A percentile compares a stretch with the other conserved stretches of the same genome.
These are phyloP conservation scores for Limosa lapponica DNA, from an alignment of 2,797 vertebrate species.

Conservation along the genomic window DNA sequence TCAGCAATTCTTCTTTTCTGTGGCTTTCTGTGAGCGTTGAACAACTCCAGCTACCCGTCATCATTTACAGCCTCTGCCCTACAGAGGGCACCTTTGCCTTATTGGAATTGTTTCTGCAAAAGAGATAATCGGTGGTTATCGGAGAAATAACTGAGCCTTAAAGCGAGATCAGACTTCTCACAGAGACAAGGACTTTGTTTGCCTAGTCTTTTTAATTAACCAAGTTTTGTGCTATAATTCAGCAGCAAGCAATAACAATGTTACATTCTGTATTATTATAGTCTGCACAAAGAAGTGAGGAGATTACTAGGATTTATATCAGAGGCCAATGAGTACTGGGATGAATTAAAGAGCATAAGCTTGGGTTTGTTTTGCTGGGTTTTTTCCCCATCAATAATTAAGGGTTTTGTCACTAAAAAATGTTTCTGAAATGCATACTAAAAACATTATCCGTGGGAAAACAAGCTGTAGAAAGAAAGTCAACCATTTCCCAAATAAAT, in stretches of 20 bases:
- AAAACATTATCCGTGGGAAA: constrained; percentile 32
- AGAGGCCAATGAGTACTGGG: constrained; percentile 49
- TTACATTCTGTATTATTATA: constrained; percentile 3
- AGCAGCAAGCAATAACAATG: not conserved
- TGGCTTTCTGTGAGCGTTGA: not conserved
- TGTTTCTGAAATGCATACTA: constrained; percentile 40
- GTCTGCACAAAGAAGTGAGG: not conserved
- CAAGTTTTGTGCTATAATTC: constrained; percentile 4
- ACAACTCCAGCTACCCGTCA: not conserved
- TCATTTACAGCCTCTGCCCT: constrained; percentile 77
- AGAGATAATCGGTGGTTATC: constrained; percentile 47
- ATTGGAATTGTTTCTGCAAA: constrained; percentile 67
- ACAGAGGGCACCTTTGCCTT: constrained; percentile 85
- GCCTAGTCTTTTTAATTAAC: constrained; percentile 42
- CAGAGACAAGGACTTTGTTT: constrained; percentile 8
- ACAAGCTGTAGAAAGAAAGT: constrained; percentile 19
- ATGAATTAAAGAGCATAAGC: constrained; percentile 14
- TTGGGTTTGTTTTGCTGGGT: not conserved
- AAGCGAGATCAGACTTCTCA: constrained; percentile 6
- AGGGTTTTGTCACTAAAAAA: constrained; percentile 40
- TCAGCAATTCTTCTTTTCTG: not conserved
- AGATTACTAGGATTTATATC: constrained; percentile 49
- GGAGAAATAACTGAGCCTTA: constrained; percentile 42
- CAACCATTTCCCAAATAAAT: constrained; percentile 53
- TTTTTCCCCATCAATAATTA: constrained; percentile 32